A percentile compares a stretch with the other conserved stretches of the same genome.
Conservation (phyloP, 2,888 invertebrate genomes). For the Oxystoma pomonae region DNA sequence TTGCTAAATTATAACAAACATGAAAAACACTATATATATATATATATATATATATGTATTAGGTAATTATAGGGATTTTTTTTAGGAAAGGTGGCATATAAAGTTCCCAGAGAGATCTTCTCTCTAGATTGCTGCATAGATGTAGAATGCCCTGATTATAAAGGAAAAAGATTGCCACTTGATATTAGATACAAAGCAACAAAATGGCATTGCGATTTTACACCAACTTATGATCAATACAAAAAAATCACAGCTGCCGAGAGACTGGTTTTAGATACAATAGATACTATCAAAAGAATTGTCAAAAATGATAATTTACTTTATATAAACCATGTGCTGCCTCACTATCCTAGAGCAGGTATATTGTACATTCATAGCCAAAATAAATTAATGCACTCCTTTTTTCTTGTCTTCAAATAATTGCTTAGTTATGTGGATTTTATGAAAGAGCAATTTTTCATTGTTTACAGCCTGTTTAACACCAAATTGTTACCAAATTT, state of each 20-base stretch:
- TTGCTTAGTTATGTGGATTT: no score
- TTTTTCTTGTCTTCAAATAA: no score
- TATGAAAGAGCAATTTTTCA: no score
- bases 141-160: slow-evolving; percentile 57
- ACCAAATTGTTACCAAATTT: no score
- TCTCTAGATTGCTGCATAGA: slow-evolving; percentile 58
- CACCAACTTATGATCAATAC: slow-evolving; percentile 51
- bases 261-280: slow-evolving; percentile 55
- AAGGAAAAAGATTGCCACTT: slow-evolving; percentile 53
- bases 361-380: slow-evolving; percentile 21
- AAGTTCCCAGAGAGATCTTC: slow-evolving; percentile 54
- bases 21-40: no score
- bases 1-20: no score
- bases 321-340: slow-evolving; percentile 57
- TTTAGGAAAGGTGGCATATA: slow-evolving; percentile 34
- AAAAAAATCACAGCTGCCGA: slow-evolving; percentile 56
- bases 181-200: slow-evolving; percentile 51
- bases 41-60: no score
- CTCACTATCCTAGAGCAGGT: slow-evolving; percentile 65
- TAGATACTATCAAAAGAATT: slow-evolving; percentile 49
- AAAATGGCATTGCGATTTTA: slow-evolving; percentile 58
- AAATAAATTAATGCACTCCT: no score
- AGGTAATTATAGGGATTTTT: no score
- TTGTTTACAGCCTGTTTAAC: no score
- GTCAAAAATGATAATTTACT: slow-evolving; percentile 52